A percentile compares a stretch with the other conserved stretches of the same genome.
Conservation (phyloP, 2,797 vertebrate species). For the Huso huso region DNA sequence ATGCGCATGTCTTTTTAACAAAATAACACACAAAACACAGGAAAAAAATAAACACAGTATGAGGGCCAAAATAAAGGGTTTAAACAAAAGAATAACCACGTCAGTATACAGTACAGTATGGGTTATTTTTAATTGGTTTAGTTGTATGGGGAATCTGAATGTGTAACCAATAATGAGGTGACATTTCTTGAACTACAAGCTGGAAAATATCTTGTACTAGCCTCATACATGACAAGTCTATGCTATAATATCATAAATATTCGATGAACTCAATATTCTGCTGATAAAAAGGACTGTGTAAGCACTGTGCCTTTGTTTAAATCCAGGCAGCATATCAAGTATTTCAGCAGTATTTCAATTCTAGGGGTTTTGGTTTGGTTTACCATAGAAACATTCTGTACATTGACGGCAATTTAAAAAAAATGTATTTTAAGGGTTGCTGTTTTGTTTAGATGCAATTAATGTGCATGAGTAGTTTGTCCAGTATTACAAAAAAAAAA, state of each 20-base stretch:
- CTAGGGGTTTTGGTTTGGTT: not conserved
- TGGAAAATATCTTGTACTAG: not conserved
- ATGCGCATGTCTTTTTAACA: too few relatives aligned
- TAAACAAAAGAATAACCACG: too few relatives aligned
- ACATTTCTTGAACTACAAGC: not conserved
- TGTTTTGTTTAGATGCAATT: too few relatives aligned
- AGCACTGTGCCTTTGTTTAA: not conserved
- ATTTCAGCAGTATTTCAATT: not conserved
- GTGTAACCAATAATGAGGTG: constrained; percentile 17
- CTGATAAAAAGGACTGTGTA: constrained; percentile 7
- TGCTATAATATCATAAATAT: not conserved
- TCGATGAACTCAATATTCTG: constrained; percentile 5
- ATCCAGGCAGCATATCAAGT: constrained; percentile 6
- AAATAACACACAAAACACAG: too few relatives aligned
- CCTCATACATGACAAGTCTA: not conserved
- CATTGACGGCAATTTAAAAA: not conserved
- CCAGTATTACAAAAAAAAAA: too few relatives aligned
- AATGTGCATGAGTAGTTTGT: too few relatives aligned
- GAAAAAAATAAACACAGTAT: too few relatives aligned
- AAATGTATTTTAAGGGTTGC: constrained; percentile 42
- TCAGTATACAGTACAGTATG: too few relatives aligned
- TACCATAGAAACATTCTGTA: constrained; percentile 1
- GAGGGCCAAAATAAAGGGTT: too few relatives aligned
- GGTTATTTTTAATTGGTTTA: not conserved
- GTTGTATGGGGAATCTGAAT: constrained; percentile 1